Evolutionary conservation across 2,113 vertebrate species (phyloP).

Genomic region (Genyomyrus donnyi): DNA sequence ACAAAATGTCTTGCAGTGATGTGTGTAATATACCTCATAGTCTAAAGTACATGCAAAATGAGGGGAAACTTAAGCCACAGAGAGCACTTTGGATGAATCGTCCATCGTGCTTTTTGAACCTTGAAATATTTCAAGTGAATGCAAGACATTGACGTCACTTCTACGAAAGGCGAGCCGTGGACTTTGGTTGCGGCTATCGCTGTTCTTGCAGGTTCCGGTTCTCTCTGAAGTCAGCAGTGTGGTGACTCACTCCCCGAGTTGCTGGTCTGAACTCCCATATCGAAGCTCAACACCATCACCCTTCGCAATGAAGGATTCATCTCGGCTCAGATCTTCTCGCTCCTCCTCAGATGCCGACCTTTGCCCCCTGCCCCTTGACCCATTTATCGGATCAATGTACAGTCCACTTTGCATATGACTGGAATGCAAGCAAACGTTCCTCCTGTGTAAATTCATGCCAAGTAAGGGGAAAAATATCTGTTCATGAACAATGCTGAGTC

Average conservation of each 20-base stretch:
- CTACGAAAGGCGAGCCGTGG: background rate
- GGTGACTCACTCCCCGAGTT: constrained; percentile 3
- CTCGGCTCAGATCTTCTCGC: background rate
- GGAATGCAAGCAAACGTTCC: background rate
- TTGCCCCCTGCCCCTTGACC: background rate
- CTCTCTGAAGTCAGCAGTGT: background rate
- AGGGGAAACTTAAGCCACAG: background rate
- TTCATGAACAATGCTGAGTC: background rate
- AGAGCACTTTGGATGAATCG: background rate
- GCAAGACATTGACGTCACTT: background rate
- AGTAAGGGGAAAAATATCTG: background rate
- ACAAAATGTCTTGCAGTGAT: background rate
- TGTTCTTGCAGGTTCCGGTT: background rate
- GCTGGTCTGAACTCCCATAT: background rate
- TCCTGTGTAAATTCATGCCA: background rate
- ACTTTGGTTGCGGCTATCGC: background rate
- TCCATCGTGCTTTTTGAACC: background rate
- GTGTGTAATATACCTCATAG: background rate
- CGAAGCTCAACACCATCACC: background rate
- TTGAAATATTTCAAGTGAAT: background rate
- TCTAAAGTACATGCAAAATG: background rate
- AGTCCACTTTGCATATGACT: background rate
- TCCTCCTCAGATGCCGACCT: background rate
- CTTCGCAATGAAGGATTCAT: constrained; percentile 15
- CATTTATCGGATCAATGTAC: background rate